phyloP scores from a whole-genome alignment of 2,797 vertebrate genomes.

The Hoplostethus mediterraneus region DNA sequence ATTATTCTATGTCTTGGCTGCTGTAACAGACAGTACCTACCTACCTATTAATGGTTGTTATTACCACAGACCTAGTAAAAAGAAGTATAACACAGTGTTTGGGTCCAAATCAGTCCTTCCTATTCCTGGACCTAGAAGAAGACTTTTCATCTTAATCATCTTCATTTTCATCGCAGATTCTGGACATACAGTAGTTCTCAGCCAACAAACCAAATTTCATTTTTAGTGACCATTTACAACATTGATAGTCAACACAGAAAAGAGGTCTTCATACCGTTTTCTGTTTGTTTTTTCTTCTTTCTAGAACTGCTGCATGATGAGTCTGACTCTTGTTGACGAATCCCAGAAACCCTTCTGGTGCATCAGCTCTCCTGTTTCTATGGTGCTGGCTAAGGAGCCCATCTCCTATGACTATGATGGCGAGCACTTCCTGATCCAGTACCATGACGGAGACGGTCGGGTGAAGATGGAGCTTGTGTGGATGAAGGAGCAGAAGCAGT shows the following conservation, averaged over 20 bases:
- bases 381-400: slow-evolving; percentile 43
- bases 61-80: slow-evolving; percentile 2
- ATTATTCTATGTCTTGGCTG: too few relatives aligned
- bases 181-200: not conserved
- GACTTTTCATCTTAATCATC: not conserved
- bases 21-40: too few relatives aligned
- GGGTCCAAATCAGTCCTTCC: not conserved
- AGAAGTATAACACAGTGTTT: not conserved
- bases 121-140: not conserved
- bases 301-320: slow-evolving; percentile 91
- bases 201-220: not conserved
- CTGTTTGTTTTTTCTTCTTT: slow-evolving; percentile 30
- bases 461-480: slow-evolving; percentile 82
- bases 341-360: slow-evolving; percentile 89
- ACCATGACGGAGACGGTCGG: slow-evolving; percentile 83
- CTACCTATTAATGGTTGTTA: not conserved
- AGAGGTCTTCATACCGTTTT: slow-evolving; percentile 15
- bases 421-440: slow-evolving; percentile 75
- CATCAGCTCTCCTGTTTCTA: slow-evolving; percentile 83
- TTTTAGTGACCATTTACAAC: not conserved
- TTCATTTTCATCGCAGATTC: not conserved
- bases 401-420: slow-evolving; percentile 80
- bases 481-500: slow-evolving; percentile 81
- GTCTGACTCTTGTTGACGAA: slow-evolving; percentile 89
- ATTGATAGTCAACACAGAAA: not conserved